Evolutionary conservation across 1,140 invertebrate genomes (phyloP).

Genomic region (Hyles vespertilio): DNA sequence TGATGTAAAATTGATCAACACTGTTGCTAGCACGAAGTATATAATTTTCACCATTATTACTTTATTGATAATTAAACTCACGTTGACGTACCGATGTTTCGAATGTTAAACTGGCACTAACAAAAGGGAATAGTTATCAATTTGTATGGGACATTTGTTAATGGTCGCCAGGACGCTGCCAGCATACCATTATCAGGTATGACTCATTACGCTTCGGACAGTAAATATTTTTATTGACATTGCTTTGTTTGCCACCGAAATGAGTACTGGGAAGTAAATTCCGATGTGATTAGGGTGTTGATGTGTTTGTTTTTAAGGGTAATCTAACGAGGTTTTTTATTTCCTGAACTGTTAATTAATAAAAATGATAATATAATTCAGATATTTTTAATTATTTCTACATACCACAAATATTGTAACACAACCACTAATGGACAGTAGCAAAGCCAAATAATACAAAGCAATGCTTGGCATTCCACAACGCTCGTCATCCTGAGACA

Average conservation of each 20-base stretch:
- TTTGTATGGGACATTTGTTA: conserved; percentile 66
- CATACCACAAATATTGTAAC: too few species aligned
- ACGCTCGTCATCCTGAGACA: too few species aligned
- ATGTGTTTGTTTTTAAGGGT: too few species aligned
- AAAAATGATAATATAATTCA: too few species aligned
- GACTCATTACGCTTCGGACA: conserved; percentile 39
- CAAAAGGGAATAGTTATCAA: conserved; percentile 69
- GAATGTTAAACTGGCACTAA: conserved; percentile 50
- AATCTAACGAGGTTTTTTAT: too few species aligned
- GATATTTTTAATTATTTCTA: too few species aligned
- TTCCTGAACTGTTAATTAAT: too few species aligned
- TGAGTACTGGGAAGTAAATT: conserved; percentile 5
- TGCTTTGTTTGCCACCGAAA: conserved; percentile 7
- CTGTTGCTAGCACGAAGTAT: neutral
- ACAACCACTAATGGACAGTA: too few species aligned
- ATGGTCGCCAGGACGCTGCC: conserved; percentile 47
- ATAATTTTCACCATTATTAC: conserved; percentile 6
- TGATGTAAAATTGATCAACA: conserved; percentile 20
- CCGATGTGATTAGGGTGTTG: too few species aligned
- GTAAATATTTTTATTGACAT: conserved; percentile 12
- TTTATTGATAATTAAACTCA: neutral
- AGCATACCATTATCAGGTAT: conserved; percentile 66
- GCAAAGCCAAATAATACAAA: too few species aligned
- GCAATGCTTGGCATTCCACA: too few species aligned
- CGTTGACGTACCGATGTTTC: conserved; percentile 12